phyloP scores from a whole-genome alignment of 2,888 invertebrate genomes.

The Phortica okadai region DNA sequence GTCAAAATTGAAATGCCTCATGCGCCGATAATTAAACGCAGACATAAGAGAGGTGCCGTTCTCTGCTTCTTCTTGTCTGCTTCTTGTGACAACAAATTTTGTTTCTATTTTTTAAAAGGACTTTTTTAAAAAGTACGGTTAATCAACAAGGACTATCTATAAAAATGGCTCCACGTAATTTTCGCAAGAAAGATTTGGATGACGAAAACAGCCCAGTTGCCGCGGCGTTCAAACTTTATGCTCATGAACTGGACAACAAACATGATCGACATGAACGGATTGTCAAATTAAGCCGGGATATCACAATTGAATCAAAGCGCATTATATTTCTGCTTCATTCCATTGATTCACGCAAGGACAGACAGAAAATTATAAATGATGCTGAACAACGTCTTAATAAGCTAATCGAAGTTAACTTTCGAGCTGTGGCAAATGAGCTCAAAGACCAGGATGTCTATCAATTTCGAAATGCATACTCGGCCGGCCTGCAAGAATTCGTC shows the following conservation, averaged over 20 bases:
- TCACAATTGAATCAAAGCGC: slow-evolving; percentile 93
- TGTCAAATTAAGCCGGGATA: slow-evolving; percentile 87
- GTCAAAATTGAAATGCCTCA: too few species aligned
- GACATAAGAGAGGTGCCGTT: too few species aligned
- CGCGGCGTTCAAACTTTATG: slow-evolving; percentile 80
- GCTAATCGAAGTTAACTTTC: slow-evolving; percentile 79
- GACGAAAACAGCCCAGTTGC: slow-evolving; percentile 71
- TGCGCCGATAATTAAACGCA: too few species aligned
- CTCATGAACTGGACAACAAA: slow-evolving; percentile 83
- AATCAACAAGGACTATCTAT: neutral
- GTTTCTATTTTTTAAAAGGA: neutral
- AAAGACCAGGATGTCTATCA: slow-evolving; percentile 84
- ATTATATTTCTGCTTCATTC: slow-evolving; percentile 92
- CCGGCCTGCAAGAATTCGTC: slow-evolving; percentile 86
- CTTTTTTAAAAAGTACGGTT: neutral
- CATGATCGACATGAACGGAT: slow-evolving; percentile 91
- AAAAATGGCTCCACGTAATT: slow-evolving; percentile 57
- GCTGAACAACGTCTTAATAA: slow-evolving; percentile 83
- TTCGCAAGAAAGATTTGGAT: slow-evolving; percentile 50
- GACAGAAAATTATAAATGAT: slow-evolving; percentile 78
- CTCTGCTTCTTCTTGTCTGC: neutral
- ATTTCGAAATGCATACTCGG: slow-evolving; percentile 82
- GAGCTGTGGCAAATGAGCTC: slow-evolving; percentile 85
- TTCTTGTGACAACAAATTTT: neutral
- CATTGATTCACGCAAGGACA: slow-evolving; percentile 80